A percentile compares a stretch with the other conserved stretches of the same genome.
These are phyloP conservation scores for Drosophila buzzatii DNA, from an alignment of 2,888 invertebrate genomes.

Conservation along the genomic window DNA sequence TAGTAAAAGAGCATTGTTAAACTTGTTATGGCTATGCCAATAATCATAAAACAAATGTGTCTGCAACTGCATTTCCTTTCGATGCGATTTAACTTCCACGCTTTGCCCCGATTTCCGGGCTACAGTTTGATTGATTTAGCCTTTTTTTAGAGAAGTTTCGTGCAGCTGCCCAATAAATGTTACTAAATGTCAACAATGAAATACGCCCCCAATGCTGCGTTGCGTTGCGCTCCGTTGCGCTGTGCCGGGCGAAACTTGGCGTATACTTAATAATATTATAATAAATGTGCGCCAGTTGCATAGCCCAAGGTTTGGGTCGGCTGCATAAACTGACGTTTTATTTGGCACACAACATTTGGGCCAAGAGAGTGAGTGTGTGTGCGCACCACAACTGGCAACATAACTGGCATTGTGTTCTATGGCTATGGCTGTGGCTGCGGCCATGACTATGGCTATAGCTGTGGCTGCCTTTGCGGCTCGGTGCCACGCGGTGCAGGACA, in stretches of 20 bases:
- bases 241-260: constrained; percentile 41
- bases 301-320: constrained; percentile 20
- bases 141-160: constrained; percentile 28
- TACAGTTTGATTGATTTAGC: constrained; percentile 31
- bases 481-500: constrained; percentile 25
- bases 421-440: constrained; percentile 4
- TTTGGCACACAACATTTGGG: constrained; percentile 37
- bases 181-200: constrained; percentile 58
- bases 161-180: constrained; percentile 62
- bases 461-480: constrained; percentile 27
- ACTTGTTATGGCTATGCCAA: constrained; percentile 2
- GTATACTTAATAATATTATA: constrained; percentile 63
- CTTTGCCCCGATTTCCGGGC: not conserved
- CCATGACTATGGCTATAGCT: constrained; percentile 2
- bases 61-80: not conserved
- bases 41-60: constrained; percentile 16
- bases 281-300: constrained; percentile 49
- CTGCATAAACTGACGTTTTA: constrained; percentile 51
- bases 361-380: constrained; percentile 16
- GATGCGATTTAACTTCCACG: too few species aligned
- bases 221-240: constrained; percentile 1
- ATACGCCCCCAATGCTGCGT: constrained; percentile 24
- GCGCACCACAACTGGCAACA: constrained; percentile 32
- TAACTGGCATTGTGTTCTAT: constrained; percentile 40
- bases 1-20: not conserved